A percentile compares a stretch with the other conserved stretches of the same genome.
Evolutionary conservation across 37 sponge, comb jelly and placozoan species (phyloP).

Genomic region (Hexactinellida sp.): DNA sequence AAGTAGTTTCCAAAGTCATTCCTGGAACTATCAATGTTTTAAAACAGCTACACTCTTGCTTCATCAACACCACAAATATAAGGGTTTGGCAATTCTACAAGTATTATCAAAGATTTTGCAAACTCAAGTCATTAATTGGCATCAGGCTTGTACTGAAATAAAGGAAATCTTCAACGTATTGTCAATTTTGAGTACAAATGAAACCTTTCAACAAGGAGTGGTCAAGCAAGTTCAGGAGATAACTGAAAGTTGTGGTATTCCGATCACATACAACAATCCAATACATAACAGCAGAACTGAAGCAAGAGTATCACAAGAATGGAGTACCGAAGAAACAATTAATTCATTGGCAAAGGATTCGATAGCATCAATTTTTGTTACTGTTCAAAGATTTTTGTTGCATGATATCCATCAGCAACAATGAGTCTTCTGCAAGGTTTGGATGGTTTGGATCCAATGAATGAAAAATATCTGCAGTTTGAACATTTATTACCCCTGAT

Average conservation of each 20-base stretch:
- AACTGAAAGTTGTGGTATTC: not conserved
- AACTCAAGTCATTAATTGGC: not conserved
- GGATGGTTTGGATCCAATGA: not conserved
- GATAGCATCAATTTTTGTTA: not conserved
- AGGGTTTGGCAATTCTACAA: not conserved
- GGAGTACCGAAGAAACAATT: not conserved
- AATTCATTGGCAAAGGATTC: not conserved
- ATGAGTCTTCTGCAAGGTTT: not conserved
- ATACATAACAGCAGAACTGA: not conserved
- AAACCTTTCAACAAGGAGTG: not conserved
- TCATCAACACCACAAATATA: not conserved
- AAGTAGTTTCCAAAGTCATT: not conserved
- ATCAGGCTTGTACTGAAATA: not conserved
- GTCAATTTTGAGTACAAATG: not conserved
- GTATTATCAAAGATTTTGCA: not conserved
- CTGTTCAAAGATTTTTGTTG: not conserved
- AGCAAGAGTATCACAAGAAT: not conserved
- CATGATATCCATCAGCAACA: not conserved
- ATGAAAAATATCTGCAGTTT: not conserved
- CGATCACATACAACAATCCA: not conserved
- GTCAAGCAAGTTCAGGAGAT: not conserved
- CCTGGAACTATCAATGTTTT: not conserved
- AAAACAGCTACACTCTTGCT: not conserved
- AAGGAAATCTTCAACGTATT: not conserved
- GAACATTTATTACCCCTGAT: not conserved